Base-by-base conservation (phyloP, 92 coral and sea anemone species). In the Diadumene lineata region DNA sequence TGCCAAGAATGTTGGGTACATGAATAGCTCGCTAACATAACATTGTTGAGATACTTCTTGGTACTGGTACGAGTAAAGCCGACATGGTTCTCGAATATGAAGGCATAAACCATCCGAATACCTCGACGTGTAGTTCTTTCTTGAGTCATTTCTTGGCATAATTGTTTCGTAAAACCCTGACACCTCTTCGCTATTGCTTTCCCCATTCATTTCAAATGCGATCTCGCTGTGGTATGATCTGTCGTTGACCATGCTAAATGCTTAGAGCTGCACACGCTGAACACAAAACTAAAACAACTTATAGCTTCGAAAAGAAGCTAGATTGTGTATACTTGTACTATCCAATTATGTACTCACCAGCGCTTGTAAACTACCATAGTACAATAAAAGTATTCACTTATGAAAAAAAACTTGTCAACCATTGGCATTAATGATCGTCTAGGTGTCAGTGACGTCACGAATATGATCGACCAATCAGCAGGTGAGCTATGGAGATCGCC, bases 101-200 rank as follows among this genome's bases (percentile, higher is more conserved):
- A 81, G 24, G 53, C 73, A 87, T 71, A 81, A 66, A 0, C 87
- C 90, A 56, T 87, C 83, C 11, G 92, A 87, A 66, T 83, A 87
- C 31, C 29, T n/a, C 50, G 50, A 13, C 3, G 26, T 34, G 31
- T 15, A 7, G 77, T 19, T 32, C 10, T 10, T 9, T 23, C 24
- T 34, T 16, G 34, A 25, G 55, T 46, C 27, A 19, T 32, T 31
- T 50, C 63, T 2, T 7, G 23, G 64, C 64, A 53, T 44, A 1
- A 31, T n/a, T 31, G 9, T 70, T 31, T 50, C 63, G 26, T 48
- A 33, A 70, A 70, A 53, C 31, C 64, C 75, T 32, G 60, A 30
- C 11, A 13, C 62, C 30, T 70, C 63, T 11, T 48, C 75, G 38
- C 38, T 43, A 31, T 22, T 32, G 46, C 70, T 3, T 29, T 62